Percentiles rank a stretch among this genome's conserved stretches.
Conservation (phyloP, 2,888 invertebrate genomes). For the Drosophila merina region DNA sequence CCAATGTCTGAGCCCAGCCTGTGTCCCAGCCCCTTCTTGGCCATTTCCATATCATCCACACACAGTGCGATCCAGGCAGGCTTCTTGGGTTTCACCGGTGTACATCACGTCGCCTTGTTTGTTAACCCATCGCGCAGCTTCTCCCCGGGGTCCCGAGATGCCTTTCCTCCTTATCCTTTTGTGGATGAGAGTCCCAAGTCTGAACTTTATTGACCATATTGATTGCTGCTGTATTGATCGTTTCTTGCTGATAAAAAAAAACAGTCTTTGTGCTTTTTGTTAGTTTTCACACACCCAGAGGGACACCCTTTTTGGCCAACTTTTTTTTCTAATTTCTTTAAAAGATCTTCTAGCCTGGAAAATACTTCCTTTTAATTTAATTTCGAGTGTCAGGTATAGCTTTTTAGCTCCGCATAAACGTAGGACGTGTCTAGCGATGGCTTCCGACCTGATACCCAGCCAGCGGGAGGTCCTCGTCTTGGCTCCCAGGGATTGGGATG, state of each 20-base stretch:
- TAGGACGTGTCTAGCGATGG: conserved; percentile 33
- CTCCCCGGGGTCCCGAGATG: conserved; percentile 14
- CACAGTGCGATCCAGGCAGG: conserved; percentile 53
- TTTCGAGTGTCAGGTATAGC: neutral
- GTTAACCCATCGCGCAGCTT: conserved; percentile 4
- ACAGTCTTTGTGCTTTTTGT: too few species aligned
- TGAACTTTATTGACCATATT: conserved; percentile 78
- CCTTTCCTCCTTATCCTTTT: neutral
- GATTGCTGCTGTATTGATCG: conserved; percentile 78
- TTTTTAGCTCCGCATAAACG: conserved; percentile 54
- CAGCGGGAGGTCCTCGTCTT: conserved; percentile 62
- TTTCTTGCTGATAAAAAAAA: conserved; percentile 67
- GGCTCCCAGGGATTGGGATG: neutral
- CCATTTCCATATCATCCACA: conserved; percentile 29
- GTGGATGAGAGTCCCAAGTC: conserved; percentile 2
- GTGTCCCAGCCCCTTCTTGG: conserved; percentile 21
- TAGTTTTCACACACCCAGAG: too few species aligned
- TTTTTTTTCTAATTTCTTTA: neutral
- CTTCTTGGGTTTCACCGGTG: conserved; percentile 73
- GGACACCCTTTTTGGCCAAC: too few species aligned
- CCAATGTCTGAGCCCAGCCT: conserved; percentile 32
- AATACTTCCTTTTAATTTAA: too few species aligned
- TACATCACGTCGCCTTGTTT: conserved; percentile 74
- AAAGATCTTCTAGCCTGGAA: neutral
- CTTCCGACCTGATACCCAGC: conserved; percentile 53